Evolutionary conservation across 2,797 vertebrate genomes (phyloP).

Genomic region (Phalanger gymnotis): DNA sequence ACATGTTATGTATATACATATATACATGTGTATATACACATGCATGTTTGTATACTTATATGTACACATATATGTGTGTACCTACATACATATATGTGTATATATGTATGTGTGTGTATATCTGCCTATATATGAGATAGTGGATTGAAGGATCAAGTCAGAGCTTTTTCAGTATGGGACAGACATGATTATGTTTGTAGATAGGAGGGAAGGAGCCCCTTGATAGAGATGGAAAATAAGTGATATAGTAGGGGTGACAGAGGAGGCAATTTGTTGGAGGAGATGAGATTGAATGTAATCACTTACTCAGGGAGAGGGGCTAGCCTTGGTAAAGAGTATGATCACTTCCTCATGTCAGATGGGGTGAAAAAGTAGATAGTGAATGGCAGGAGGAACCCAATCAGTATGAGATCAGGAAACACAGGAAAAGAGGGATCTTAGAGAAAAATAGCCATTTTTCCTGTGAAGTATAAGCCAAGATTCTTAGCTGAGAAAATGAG

Average conservation of each 20-base stretch:
- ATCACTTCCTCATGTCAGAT: background rate
- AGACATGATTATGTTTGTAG: background rate
- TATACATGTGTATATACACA: too few species aligned
- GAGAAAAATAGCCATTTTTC: background rate
- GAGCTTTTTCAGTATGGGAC: background rate
- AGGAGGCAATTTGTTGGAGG: background rate
- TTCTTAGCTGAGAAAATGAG: background rate
- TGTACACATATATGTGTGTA: too few species aligned
- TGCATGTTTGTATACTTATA: too few species aligned
- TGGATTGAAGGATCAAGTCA: background rate
- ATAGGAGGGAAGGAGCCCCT: background rate
- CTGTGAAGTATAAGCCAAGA: background rate
- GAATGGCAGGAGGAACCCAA: background rate
- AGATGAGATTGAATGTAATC: background rate
- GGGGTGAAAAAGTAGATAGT: background rate
- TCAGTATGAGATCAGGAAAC: background rate
- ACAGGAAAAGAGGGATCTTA: background rate
- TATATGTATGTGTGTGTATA: background rate
- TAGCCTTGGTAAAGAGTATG: background rate
- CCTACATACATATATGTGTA: too few species aligned
- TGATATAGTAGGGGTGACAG: background rate
- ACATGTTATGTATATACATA: too few species aligned
- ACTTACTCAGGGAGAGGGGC: too few species aligned
- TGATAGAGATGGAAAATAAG: background rate
- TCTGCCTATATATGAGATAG: background rate